Base-by-base conservation (phyloP, 2,113 vertebrate genomes). In the Corythornis cristatus region DNA sequence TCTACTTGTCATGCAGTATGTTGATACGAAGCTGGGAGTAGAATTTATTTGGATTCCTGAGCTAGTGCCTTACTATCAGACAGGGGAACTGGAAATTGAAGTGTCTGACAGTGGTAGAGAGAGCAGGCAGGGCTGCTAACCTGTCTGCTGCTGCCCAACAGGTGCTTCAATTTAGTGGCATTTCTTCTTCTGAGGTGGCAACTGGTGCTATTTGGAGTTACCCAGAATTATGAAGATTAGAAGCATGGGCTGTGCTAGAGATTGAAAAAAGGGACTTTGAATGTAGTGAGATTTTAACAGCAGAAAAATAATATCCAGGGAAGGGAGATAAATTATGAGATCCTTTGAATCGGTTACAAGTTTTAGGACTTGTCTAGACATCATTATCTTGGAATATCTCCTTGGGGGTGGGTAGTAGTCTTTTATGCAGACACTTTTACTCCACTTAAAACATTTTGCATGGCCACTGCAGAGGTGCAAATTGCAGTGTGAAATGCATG, bases 101-200 rank as follows among this genome's bases (percentile, higher is more conserved):
- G 23, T 13, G 4, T 5, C 26, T 31, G 73, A 37, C 10, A 18
- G 37, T 50, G 66, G 37, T 43, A 56, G 46, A 0, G 5, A 33
- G 48, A 40, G 62, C 7, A 3, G 53, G 71, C 54, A 45, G 53
- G 46, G 65, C 79, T 89, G 70, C 66, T 23, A 21, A 5, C 40
- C 53, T 68, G 54, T 28, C 43, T 9, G 43, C 51, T 74, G 76
- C 76, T 57, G 35, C 78, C 11, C 1, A 25, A 1, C 37, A 4
- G 17, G 15, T 8, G 16, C 31, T 60, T 23, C 35, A 3, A 0
- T 15, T 50, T 6, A 0, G 45, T 33, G 21, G 18, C 8, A 28
- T 20, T 46, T 15, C 13, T 43, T 16, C 23, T 40, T 85, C 25
- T 31, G 71, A 37, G 67, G 12, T 65, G 40, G 37, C 25, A 75